Evolutionary conservation across 2,888 invertebrate species (phyloP), one percentile per base, ranked within the genome.

Genomic region (Nemotelus nigrinus): DNA sequence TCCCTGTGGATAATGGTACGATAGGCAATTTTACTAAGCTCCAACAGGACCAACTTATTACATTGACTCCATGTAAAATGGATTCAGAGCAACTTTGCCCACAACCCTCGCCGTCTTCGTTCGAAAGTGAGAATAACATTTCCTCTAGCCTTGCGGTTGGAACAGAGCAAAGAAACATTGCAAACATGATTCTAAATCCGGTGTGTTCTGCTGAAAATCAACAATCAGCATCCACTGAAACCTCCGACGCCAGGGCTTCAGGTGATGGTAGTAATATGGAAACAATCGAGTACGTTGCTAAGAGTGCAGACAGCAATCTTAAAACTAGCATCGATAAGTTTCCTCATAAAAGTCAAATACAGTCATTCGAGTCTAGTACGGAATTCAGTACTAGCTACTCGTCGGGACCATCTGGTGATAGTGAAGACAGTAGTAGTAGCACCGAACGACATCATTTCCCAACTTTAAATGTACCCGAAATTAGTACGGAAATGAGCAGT

Each of bases 401-500:
- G 39, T 72, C 72, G 58, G 47, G 48, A 63, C 47, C 70, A 8
- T 53, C 55, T 0, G 70, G 55, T n/a, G 55, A 53, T 43, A 43
- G 3, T 70, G n/a, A 53, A 57, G 25, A 25, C 50, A 74, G 41
- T 41, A 74, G 48, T 47, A 50, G 48, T 68, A 10, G 41, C 7
- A 39, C 41, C 48, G 60, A 41, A 48, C 60, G 63, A 63, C 60
- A 63, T 63, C 60, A 74, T 74, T 74, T 63, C 44, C 48, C 48
- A 48, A 44, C 7, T 25, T 58, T 45, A 47, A n/a, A 72, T 58
- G n/a, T 39, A 58, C 7, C 8, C 25, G 58, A 48, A 72, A 8
- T 39, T 7, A 74, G 60, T 60, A 44, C 60, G 74, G 74, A 74
- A 74, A 74, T 74, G 25, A 74, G 50, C 44, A 48, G 63, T 41